Evolutionary conservation across 2,888 invertebrate genomes (phyloP), one percentile per base, ranked within the genome.

Genomic region (Osmoderma eremita): DNA sequence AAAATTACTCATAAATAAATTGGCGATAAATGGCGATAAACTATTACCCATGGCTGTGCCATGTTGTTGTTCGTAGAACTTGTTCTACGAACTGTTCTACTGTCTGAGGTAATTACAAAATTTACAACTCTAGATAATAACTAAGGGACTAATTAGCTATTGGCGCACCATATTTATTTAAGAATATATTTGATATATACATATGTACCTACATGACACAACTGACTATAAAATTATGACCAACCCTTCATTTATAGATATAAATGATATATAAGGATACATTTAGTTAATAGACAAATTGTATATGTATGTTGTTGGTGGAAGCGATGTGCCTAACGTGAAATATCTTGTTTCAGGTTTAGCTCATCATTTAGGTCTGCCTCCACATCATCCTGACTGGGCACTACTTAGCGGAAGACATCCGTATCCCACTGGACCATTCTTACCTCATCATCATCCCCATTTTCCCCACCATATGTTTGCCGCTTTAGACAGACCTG

Each of bases 291-390:
- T n/a, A n/a, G n/a, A n/a, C n/a, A n/a, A n/a, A n/a, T n/a, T n/a
- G n/a, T n/a, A n/a, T n/a, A n/a, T n/a, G n/a, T n/a, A n/a, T n/a
- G n/a, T n/a, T n/a, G n/a, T 41, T 48, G n/a, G 12, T 45, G 17
- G 6, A 3, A 17, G 3, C 17, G 17, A 42, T 42, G 15, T 45
- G 17, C 17, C n/a, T 48, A 48, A 48, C 2, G 3, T 12, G 15
- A 2, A 12, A 13, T 6, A 41, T 3, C 8, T 71, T 58, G 48
- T 83, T 82, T 0, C 82, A 91, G 91, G 91, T 71, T 90, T 91
- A 76, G 91, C 91, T 0, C 91, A 91, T 76, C 78, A 91, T 70
- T 90, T 90, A 5, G 90, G 90, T 2, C 83, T 91, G 72, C 90
- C 90, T 8, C 88, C 88, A 0, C 90, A 87, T 82, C 88, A 89